Conservation (phyloP, 2,113 vertebrate genomes). For the Aegypius monachus region DNA sequence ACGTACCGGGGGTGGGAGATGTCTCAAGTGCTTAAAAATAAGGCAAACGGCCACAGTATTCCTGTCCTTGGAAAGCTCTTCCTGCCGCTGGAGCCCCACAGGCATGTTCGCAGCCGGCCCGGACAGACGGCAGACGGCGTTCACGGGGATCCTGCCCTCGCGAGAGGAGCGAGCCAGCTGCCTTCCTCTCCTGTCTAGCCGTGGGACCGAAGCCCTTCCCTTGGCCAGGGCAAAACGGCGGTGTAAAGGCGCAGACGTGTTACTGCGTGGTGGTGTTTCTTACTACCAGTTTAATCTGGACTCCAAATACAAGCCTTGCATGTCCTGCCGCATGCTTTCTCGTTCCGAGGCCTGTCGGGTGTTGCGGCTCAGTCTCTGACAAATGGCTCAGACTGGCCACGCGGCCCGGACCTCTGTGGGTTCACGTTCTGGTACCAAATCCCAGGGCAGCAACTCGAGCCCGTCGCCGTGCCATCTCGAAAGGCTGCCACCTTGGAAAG, state of each 20-base stretch:
- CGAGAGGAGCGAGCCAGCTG: not conserved
- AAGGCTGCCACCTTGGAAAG: not conserved
- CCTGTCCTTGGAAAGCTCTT: not conserved
- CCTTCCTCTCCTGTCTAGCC: not conserved
- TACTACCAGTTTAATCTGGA: rapidly evolving
- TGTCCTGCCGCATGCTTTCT: too few relatives aligned
- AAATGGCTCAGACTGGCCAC: rapidly evolving
- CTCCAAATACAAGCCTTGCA: rapidly evolving
- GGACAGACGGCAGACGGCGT: rapidly evolving
- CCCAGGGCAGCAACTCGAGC: not conserved
- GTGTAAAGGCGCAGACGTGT: rapidly evolving
- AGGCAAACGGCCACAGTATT: not conserved
- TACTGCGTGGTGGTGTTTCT: too few relatives aligned
- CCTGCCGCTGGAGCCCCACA: too few relatives aligned
- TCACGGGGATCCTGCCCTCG: not conserved
- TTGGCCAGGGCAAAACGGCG: not conserved
- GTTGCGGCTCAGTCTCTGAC: not conserved
- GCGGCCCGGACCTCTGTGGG: too few relatives aligned
- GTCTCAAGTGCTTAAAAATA: not conserved
- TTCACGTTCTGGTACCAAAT: too few relatives aligned
- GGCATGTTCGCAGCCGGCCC: not conserved
- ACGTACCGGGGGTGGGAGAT: too few relatives aligned
- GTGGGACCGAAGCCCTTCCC: too few relatives aligned
- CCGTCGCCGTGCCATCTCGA: rapidly evolving
- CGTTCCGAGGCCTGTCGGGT: rapidly evolving